Base-by-base conservation (phyloP, 2,888 invertebrate species). In the Uloborus plumipes region DNA sequence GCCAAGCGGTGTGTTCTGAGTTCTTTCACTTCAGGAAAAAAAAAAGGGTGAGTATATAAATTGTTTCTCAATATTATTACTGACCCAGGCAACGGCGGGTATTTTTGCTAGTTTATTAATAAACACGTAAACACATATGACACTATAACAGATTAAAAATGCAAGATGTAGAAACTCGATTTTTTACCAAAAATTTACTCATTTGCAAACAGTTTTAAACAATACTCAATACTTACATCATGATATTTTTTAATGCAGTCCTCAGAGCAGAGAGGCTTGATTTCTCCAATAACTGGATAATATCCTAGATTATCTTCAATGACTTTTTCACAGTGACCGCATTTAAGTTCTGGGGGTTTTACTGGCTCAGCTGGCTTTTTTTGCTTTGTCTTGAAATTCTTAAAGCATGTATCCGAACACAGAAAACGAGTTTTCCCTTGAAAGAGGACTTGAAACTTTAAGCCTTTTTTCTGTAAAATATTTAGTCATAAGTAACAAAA, bases 231-330 rank as follows among this genome's bases (percentile, higher is more conserved):
- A 70, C 69, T 64, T 67, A 84, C 84, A 20, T 81, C 67, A n/a
- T 86, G 85, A 53, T 86, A 86, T 31, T 85, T 85, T 20, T 67
- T 75, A 59, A 86, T 73, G 59, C 86, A 86, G 7, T 86, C 86
- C 65, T 86, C 86, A 9, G 86, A 86, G 61, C 86, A 86, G 31
- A 86, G 53, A 13, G 85, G 77, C 70, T 86, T 86, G n/a, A 75
- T 74, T 72, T 85, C 86, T 20, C 86, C 86, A 49, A 83, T 64
- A n/a, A 81, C 73, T 22, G 86, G 85, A 59, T 82, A 83, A 39
- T 81, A 84, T 0, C 85, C 85, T 53, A 80, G 77, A 13, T 83
- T 85, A 59, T 83, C 72, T 53, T 64, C 76, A 55, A 86, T 84
- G 69, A 79, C 84, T 59, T 83, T 85, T 26, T 84, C 82, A 65